These are phyloP conservation scores for Lampris incognitus DNA, from an alignment of 2,113 vertebrate genomes.

Conservation along the genomic window DNA sequence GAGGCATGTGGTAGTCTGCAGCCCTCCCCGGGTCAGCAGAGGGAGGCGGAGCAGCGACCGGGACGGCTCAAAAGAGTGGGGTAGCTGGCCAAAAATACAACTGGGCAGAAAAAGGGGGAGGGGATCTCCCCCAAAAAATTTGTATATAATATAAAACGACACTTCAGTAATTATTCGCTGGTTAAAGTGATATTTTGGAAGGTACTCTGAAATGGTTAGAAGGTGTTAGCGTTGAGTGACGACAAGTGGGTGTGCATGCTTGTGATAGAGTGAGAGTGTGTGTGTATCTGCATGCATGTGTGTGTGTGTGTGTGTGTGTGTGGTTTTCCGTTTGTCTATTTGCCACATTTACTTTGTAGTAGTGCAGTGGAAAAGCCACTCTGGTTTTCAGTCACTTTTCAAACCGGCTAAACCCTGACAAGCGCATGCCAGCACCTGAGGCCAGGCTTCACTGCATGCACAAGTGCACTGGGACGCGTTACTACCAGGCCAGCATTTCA, in stretches of 20 bases:
- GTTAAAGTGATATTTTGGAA: not conserved
- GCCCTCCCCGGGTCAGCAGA: too few species aligned
- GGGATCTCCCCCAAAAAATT: too few species aligned
- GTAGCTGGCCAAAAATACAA: too few species aligned
- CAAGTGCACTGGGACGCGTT: constrained; percentile 66
- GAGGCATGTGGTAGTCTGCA: too few species aligned
- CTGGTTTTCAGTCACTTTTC: not conserved
- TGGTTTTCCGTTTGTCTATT: constrained; percentile 21
- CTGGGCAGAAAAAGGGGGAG: too few species aligned
- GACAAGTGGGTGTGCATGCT: not conserved
- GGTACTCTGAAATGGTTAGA: not conserved
- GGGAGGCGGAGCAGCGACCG: too few species aligned
- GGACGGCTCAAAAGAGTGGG: too few species aligned
- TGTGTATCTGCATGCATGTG: not conserved
- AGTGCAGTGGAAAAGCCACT: constrained; percentile 12
- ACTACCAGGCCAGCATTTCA: constrained; percentile 38
- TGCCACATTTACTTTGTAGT: constrained; percentile 24
- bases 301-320: not conserved
- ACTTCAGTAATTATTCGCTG: not conserved
- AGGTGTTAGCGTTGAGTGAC: too few species aligned
- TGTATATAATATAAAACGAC: not conserved
- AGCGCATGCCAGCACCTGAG: constrained; percentile 48
- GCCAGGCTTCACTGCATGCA: constrained; percentile 57
- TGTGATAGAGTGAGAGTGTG: constrained; percentile 13
- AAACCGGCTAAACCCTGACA: not conserved